These are phyloP conservation scores for Ceuthmochares aereus DNA, from an alignment of 2,113 vertebrate genomes.

Conservation along the genomic window DNA sequence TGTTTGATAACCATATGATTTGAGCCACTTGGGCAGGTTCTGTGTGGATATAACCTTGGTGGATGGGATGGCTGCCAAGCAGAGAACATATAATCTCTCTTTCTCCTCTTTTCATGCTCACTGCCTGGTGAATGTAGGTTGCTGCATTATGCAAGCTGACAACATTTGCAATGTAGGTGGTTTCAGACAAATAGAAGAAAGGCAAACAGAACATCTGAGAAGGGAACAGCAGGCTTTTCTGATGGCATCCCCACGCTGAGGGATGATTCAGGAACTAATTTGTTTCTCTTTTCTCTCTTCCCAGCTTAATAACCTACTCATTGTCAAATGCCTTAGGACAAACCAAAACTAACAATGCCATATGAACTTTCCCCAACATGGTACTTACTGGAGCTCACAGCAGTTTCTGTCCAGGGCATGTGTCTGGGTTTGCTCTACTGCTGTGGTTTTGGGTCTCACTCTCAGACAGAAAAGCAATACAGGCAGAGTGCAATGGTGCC, in stretches of 20 bases:
- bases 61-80: background rate
- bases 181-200: background rate
- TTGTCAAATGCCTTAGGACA: background rate
- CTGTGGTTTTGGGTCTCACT: background rate
- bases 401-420: background rate
- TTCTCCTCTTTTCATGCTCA: background rate
- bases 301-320: background rate
- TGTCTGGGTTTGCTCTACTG: background rate
- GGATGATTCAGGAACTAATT: background rate
- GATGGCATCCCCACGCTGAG: background rate
- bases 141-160: background rate
- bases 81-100: background rate
- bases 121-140: background rate
- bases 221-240: background rate
- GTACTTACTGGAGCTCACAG: background rate
- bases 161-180: background rate
- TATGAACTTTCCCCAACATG: background rate
- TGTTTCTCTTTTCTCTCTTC: background rate
- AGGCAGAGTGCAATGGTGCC: too few relatives aligned
- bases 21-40: background rate
- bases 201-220: background rate
- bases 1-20: background rate
- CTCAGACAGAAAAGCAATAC: background rate
- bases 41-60: background rate
- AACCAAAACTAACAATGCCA: accelerated